Evolutionary conservation across 2,113 vertebrate genomes (phyloP).

Genomic region (Oncorhynchus clarkii): DNA sequence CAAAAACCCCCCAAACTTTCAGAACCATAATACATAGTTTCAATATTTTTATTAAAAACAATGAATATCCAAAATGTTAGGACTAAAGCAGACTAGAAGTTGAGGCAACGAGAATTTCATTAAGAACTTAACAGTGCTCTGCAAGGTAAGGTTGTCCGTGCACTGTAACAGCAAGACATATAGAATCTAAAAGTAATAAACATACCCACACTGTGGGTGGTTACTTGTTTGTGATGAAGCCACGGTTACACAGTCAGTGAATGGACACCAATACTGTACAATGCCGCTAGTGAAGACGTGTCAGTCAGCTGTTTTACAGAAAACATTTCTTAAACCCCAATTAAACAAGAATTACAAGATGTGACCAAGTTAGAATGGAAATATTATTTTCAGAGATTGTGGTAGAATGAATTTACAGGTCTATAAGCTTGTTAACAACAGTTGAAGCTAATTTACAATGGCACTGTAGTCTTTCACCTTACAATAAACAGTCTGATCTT

Average conservation of each 20-base stretch:
- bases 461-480: conserved; percentile 27
- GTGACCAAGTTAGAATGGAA: conserved; percentile 24
- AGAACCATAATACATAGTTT: conserved; percentile 15
- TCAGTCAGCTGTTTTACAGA: conserved; percentile 21
- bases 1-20: not conserved
- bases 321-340: conserved; percentile 29
- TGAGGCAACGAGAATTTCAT: conserved; percentile 58
- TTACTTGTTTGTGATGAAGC: conserved; percentile 40
- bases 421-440: conserved; percentile 52
- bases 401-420: conserved; percentile 34
- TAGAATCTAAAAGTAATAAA: conserved; percentile 49
- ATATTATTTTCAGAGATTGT: conserved; percentile 22
- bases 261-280: conserved; percentile 20
- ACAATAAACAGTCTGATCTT: not conserved
- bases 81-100: conserved; percentile 50
- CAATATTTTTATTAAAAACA: conserved; percentile 54
- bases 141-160: conserved; percentile 46
- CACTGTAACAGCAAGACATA: conserved; percentile 40
- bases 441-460: conserved; percentile 49
- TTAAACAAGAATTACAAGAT: conserved; percentile 44
- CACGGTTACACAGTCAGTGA: conserved; percentile 34
- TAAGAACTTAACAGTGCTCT: conserved; percentile 47
- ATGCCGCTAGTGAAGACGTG: conserved; percentile 22
- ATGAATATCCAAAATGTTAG: conserved; percentile 59
- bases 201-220: conserved; percentile 18